Evolutionary conservation across 2,888 invertebrate genomes (phyloP).

Genomic region (Watsonalla cultraria): DNA sequence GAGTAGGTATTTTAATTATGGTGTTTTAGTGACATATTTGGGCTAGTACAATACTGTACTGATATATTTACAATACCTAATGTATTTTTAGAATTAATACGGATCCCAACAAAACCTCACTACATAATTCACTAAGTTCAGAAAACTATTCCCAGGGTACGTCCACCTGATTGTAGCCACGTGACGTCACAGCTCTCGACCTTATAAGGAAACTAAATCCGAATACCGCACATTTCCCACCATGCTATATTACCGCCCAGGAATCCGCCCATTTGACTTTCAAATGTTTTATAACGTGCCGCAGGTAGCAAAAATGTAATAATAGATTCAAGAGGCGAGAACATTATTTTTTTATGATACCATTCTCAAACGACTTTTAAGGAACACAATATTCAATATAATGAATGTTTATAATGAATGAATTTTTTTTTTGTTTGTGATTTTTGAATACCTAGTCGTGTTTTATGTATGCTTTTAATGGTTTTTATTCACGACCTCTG

Average conservation of each 20-base stretch:
- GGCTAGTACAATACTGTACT: too few species aligned
- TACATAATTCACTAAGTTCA: constrained; percentile 4
- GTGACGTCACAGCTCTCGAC: constrained; percentile 23
- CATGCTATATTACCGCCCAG: background rate
- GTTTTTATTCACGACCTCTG: too few species aligned
- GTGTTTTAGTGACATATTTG: too few species aligned
- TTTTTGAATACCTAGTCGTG: too few species aligned
- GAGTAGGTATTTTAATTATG: too few species aligned
- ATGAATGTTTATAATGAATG: too few species aligned
- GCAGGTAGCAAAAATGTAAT: background rate
- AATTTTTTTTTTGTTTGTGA: too few species aligned
- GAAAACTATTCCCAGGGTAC: constrained; percentile 17
- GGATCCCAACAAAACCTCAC: background rate
- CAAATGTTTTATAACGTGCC: background rate
- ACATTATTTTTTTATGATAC: background rate
- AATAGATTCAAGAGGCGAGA: background rate
- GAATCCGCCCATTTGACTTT: background rate
- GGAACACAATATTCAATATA: background rate
- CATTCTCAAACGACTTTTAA: background rate
- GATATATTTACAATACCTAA: too few species aligned
- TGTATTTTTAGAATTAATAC: background rate
- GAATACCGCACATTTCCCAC: constrained; percentile 1
- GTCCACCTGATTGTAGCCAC: constrained; percentile 23
- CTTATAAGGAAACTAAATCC: constrained; percentile 1
- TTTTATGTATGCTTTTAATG: too few species aligned